phyloP scores from a whole-genome alignment of 2,888 invertebrate species.

The Cheilosia pagana region DNA sequence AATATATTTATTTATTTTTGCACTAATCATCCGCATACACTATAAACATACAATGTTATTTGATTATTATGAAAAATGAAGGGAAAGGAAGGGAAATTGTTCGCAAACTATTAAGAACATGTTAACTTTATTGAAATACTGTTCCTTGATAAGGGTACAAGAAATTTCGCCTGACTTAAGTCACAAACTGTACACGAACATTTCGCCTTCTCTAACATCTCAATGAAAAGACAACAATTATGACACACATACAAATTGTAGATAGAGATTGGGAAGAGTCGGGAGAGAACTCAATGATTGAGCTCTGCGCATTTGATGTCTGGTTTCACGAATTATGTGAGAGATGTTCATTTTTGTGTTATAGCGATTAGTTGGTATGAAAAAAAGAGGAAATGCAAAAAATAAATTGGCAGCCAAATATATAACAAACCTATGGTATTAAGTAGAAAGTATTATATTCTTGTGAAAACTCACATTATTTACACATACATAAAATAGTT shows the following conservation, averaged over 20 bases:
- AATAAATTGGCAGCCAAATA: slow-evolving; percentile 66
- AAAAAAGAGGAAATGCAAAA: slow-evolving; percentile 29
- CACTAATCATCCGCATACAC: slow-evolving; percentile 59
- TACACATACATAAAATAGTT: slow-evolving; percentile 46
- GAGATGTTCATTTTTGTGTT: slow-evolving; percentile 57
- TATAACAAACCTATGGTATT: slow-evolving; percentile 71
- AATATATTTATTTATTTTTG: slow-evolving; percentile 66
- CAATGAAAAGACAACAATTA: neutral
- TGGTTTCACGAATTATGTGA: slow-evolving; percentile 65
- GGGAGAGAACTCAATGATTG: slow-evolving; percentile 5
- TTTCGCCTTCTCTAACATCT: neutral
- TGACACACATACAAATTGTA: slow-evolving; percentile 19
- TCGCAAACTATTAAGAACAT: no score
- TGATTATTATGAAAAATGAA: slow-evolving; percentile 5
- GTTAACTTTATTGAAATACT: neutral
- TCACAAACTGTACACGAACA: neutral
- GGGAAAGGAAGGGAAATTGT: slow-evolving; percentile 9
- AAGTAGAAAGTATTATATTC: slow-evolving; percentile 74
- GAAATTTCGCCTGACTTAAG: neutral
- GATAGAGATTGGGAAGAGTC: slow-evolving; percentile 19
- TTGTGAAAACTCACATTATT: slow-evolving; percentile 68
- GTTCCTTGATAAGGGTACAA: neutral
- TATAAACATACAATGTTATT: slow-evolving; percentile 35
- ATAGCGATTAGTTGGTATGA: slow-evolving; percentile 42
- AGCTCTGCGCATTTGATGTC: slow-evolving; percentile 45